Evolutionary conservation across 2,888 invertebrate genomes (phyloP), one percentile per base, ranked within the genome.

Genomic region (Notodonta ziczac): DNA sequence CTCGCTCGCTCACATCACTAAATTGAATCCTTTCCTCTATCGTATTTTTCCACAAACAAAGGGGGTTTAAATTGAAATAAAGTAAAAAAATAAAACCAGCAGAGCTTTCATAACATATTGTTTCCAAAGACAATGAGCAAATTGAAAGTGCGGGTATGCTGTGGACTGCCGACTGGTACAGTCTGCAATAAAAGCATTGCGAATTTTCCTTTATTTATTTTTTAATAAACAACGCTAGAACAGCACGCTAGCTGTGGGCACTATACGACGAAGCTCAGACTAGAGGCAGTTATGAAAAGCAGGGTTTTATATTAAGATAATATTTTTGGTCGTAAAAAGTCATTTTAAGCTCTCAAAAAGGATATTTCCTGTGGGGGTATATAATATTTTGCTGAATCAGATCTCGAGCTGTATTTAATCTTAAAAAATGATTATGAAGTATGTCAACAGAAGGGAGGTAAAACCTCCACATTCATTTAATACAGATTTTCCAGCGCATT

Each of bases 71-170:
- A 54, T 8, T 14, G n/a, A 54, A 54, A 32, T 7, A 54, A 54
- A 35, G 8, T 10, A 24, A 32, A 44, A n/a, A 35, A 39, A 54
- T 35, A 54, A 39, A 6, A 54, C 54, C 53, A 10, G 35, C 4
- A 52, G 57, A 67, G 69, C 74, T 78, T 80, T 77, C 77, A 76
- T 75, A 76, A 72, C 72, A 76, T 74, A 75, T 77, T 81, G 80
- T 83, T 80, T 73, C 68, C 72, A 76, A 77, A 81, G 80, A 84
- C 83, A 83, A 84, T 81, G 76, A 74, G 64, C 65, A 76, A 80
- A 84, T 84, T 81, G 80, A 81, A 83, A 83, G 79, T 74, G 66
- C 55, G 61, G 62, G 58, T 56, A 51, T 46, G n/a, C 35, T 53
- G 54, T 54, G 53, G 46, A 58, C 66, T 53, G 54, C 32, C 13